Percentiles rank a stretch among this genome's conserved stretches.
Evolutionary conservation across 2,113 vertebrate genomes (phyloP).

Genomic region (Lethenteron reissneri): DNA sequence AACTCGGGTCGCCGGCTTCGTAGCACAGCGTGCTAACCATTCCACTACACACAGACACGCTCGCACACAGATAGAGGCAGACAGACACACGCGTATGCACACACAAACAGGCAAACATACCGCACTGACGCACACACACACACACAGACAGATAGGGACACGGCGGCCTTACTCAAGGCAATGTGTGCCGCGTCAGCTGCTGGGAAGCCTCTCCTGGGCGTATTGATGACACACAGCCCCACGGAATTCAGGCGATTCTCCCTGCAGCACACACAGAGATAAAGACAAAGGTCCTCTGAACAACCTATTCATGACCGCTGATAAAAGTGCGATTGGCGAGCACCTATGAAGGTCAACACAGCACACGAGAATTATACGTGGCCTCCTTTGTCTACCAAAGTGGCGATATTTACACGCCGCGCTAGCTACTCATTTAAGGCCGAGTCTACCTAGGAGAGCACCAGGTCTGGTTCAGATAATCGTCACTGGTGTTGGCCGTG

Average conservation of each 20-base stretch:
- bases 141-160: background rate
- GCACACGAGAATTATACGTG: background rate
- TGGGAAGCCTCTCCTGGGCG: constrained; percentile 68
- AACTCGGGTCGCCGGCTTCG: no score
- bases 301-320: background rate
- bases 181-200: constrained; percentile 84
- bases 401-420: no score
- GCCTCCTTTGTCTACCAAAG: background rate
- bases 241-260: constrained; percentile 71
- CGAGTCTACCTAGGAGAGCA: no score
- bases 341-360: background rate
- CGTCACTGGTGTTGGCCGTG: no score
- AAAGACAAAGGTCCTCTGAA: background rate
- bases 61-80: no score
- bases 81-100: no score
- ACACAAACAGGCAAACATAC: no score
- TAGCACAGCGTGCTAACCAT: no score
- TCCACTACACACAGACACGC: no score
- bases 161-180: constrained; percentile 48
- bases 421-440: no score
- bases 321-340: background rate
- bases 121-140: background rate
- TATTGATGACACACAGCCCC: constrained; percentile 65
- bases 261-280: constrained; percentile 19
- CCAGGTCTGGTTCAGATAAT: no score